phyloP scores from a whole-genome alignment of 2,113 vertebrate species.

The Centrocercus urophasianus region DNA sequence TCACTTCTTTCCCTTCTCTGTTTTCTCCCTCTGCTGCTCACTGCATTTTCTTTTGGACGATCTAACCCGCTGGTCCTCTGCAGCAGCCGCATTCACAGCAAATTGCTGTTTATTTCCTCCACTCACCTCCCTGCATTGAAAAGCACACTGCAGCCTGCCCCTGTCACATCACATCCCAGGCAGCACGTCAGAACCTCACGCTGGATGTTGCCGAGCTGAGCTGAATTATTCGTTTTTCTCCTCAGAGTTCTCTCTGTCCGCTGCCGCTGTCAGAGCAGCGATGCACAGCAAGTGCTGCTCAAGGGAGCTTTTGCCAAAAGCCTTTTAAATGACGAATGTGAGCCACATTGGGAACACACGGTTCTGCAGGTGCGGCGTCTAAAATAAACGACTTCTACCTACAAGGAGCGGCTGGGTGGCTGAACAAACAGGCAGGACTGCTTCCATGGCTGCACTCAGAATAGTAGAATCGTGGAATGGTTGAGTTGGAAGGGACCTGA shows the following conservation, averaged over 20 bases:
- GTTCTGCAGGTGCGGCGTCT: not conserved
- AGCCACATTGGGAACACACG: not conserved
- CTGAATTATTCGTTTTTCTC: not conserved
- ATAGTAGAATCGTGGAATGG: too few species aligned
- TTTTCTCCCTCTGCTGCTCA: not conserved
- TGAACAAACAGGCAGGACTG: not conserved
- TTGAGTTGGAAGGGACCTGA: too few species aligned
- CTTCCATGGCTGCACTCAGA: not conserved
- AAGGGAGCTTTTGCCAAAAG: not conserved
- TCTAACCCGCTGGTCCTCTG: not conserved
- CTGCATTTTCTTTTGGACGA: not conserved
- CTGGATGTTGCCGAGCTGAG: not conserved
- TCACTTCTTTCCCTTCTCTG: not conserved
- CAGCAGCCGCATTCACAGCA: not conserved
- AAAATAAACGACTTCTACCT: not conserved
- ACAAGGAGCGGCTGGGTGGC: not conserved
- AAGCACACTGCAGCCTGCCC: not conserved
- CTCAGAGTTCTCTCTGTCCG: not conserved
- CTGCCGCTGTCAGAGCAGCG: not conserved
- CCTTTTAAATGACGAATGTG: not conserved
- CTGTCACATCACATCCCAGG: not conserved
- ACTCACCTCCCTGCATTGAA: not conserved
- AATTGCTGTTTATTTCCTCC: not conserved
- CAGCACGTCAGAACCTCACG: not conserved
- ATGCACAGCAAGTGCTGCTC: accelerated